Conservation (phyloP, 2,888 invertebrate species). For the Ophonus ardosiacus region DNA sequence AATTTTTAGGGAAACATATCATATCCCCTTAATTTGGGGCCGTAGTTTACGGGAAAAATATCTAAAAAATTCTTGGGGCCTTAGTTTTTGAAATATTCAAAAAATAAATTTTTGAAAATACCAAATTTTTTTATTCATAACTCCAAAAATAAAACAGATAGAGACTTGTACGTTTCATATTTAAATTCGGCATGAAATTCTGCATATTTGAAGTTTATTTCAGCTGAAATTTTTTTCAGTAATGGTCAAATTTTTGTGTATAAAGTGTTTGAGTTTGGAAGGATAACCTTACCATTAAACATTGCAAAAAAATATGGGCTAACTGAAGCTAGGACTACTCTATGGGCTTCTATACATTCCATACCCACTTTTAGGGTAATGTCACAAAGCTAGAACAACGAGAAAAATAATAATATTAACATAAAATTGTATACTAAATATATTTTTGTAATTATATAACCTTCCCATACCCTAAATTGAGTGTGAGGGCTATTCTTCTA, state of each 20-base stretch:
- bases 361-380: slow-evolving; percentile 83
- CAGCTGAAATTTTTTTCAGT: too few species aligned
- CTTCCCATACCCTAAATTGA: background rate
- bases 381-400: slow-evolving; percentile 79
- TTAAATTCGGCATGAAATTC: background rate
- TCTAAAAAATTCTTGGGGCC: too few species aligned
- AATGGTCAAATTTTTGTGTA: background rate
- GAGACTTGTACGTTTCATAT: background rate
- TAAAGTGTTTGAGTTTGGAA: background rate
- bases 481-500: background rate
- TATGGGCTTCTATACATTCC: slow-evolving; percentile 83
- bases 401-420: background rate
- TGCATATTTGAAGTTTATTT: background rate
- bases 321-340: slow-evolving; percentile 85
- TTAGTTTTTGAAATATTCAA: too few species aligned
- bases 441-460: background rate
- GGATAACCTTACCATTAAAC: slow-evolving; percentile 79
- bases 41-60: too few species aligned
- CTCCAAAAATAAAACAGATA: background rate
- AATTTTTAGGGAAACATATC: too few species aligned
- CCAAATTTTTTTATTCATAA: too few species aligned
- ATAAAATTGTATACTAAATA: background rate
- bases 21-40: too few species aligned
- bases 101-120: too few species aligned
- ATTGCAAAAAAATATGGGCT: slow-evolving; percentile 88